Evolutionary conservation across 2,113 vertebrate species (phyloP).

Genomic region (Petrocephalus microphthalmus): DNA sequence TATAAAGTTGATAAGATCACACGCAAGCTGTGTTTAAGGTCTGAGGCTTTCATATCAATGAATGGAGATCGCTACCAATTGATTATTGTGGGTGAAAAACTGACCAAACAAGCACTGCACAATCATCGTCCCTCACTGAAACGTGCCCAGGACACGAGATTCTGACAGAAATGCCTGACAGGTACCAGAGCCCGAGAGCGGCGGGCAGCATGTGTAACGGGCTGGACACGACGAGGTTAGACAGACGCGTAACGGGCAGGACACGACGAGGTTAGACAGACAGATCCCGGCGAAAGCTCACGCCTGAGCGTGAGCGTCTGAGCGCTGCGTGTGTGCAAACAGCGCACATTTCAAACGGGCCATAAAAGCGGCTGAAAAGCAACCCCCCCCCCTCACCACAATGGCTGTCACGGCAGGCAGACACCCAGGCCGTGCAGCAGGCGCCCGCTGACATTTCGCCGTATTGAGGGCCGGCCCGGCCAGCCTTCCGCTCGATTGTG

Average conservation of each 20-base stretch:
- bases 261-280: neutral
- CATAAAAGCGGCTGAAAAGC: neutral
- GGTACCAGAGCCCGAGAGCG: too few species aligned
- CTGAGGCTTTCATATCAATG: neutral
- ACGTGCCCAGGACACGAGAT: neutral
- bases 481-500: constrained; percentile 32
- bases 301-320: neutral
- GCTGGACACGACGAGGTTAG: too few species aligned
- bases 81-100: neutral
- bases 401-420: neutral
- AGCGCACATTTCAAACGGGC: neutral
- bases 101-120: neutral
- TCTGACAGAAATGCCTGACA: too few species aligned
- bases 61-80: neutral
- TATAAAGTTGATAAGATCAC: neutral
- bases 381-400: neutral
- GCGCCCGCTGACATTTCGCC: constrained; percentile 7
- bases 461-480: neutral
- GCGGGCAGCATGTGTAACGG: too few species aligned
- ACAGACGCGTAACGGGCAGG: neutral
- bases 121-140: neutral
- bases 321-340: neutral
- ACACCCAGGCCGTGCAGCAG: neutral
- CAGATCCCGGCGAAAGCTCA: neutral
- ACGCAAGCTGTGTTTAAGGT: neutral